Evolutionary conservation across 2,113 vertebrate species (phyloP).

Genomic region (Pelodiscus sinensis): DNA sequence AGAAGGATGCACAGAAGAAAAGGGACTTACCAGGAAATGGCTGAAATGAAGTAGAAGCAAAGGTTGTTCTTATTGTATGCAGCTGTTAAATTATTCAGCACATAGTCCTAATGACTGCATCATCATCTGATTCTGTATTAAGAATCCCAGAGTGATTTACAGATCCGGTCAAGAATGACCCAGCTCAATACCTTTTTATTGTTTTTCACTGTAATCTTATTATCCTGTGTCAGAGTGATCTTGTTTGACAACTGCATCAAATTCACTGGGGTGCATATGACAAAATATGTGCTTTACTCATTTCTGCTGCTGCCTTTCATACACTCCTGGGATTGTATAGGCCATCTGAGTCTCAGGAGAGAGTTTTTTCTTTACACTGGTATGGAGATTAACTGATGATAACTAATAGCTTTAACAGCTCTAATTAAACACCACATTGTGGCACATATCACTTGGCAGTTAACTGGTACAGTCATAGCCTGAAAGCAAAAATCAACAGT

Average conservation of each 20-base stretch:
- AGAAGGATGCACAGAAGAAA: neutral
- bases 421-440: neutral
- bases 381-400: neutral
- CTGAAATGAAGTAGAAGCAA: neutral
- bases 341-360: neutral
- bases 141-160: slow-evolving; percentile 28
- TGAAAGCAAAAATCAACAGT: neutral
- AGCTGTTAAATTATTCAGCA: slow-evolving; percentile 53
- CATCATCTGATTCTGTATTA: slow-evolving; percentile 34
- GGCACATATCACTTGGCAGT: neutral
- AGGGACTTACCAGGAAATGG: slow-evolving; percentile 10
- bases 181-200: slow-evolving; percentile 54
- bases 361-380: neutral
- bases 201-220: slow-evolving; percentile 64
- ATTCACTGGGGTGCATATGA: slow-evolving; percentile 18
- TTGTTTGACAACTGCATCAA: slow-evolving; percentile 59
- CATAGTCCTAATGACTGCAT: neutral
- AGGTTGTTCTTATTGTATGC: neutral
- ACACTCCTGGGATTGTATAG: neutral
- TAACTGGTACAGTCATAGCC: neutral
- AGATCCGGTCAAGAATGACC: slow-evolving; percentile 42
- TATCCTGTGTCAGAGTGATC: slow-evolving; percentile 64
- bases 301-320: neutral
- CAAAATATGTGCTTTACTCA: slow-evolving; percentile 36
- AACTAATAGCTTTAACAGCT: neutral